Base-by-base conservation (phyloP, 2,888 invertebrate genomes). In the Pseudoips prasinana region DNA sequence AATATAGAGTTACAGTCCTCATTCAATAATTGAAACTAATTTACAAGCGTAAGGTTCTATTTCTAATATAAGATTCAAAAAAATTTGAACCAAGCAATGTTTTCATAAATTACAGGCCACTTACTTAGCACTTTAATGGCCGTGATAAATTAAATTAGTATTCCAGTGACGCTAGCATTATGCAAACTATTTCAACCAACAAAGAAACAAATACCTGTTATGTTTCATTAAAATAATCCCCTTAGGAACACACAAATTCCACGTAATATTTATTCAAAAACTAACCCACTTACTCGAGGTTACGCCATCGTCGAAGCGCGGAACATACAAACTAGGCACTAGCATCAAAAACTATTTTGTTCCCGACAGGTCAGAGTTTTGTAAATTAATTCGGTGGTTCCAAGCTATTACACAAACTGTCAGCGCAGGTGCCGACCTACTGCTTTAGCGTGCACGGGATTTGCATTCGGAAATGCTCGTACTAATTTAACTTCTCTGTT, bases 351-450 rank as follows among this genome's bases (percentile, higher is more conserved):
- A 82, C 76, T 74, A 69, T 74, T 77, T 74, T 69, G 77, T 65
- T 61, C 54, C 65, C 69, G 75, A 77, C 74, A 72, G 78, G 75
- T 77, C 70, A 70, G 76, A 83, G 77, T 85, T 86, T 82, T 79
- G 79, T 74, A 71, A 82, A 86, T 86, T 82, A 85, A 85, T 85
- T 85, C 76, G 70, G 74, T 64, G 77, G 84, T 85, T 85, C 74
- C 77, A 67, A 70, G 76, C 81, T 83, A 86, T 86, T 84, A 86
- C 82, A 70, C 69, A 74, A 78, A 77, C 85, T 84, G 85, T 84
- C 84, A 78, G 79, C 73, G 68, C 86, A 85, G 84, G 85, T 86
- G 85, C 69, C 64, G 69, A 65, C 67, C 62, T 66, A 56, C 63
- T 64, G 64, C 68, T 70, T 64, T 66, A 58, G 58, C 53, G 50